These are phyloP conservation scores for Papilio glaucus DNA, from an alignment of 1,140 invertebrate genomes.

Conservation along the genomic window DNA sequence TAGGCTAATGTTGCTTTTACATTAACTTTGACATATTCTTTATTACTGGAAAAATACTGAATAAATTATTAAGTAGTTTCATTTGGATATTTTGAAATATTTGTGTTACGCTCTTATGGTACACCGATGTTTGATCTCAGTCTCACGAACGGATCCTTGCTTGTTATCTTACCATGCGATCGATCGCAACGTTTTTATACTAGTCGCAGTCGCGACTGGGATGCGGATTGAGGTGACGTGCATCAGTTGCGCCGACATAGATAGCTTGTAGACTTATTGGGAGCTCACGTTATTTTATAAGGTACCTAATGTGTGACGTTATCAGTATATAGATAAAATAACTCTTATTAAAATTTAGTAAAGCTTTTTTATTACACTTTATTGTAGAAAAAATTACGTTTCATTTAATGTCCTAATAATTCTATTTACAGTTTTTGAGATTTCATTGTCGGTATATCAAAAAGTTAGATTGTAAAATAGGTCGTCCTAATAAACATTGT, in stretches of 20 bases:
- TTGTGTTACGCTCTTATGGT: conserved; percentile 38
- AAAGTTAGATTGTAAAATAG: background rate
- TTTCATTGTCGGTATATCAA: background rate
- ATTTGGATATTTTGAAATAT: conserved; percentile 31
- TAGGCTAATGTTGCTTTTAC: conserved; percentile 59
- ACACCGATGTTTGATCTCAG: conserved; percentile 47
- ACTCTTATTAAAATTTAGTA: conserved; percentile 7
- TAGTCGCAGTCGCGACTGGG: conserved; percentile 27
- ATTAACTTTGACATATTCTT: conserved; percentile 49
- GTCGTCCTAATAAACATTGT: background rate
- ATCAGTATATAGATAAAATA: conserved; percentile 32
- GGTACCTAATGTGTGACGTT: conserved; percentile 35
- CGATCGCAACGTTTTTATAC: background rate
- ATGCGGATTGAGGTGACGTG: conserved; percentile 8
- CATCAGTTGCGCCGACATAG: background rate
- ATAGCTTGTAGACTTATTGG: background rate
- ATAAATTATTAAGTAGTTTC: conserved; percentile 34
- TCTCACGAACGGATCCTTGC: conserved; percentile 42
- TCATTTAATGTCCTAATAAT: conserved; percentile 22
- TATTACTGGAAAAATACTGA: conserved; percentile 47
- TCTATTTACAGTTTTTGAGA: conserved; percentile 7
- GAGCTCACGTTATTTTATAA: conserved; percentile 33
- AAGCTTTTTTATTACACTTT: conserved; percentile 26
- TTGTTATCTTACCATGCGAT: conserved; percentile 26
- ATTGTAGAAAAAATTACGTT: conserved; percentile 10